A percentile compares a stretch with the other conserved stretches of the same genome.
These are phyloP conservation scores for Dastarcus helophoroides DNA, from an alignment of 2,888 invertebrate species.

Conservation along the genomic window DNA sequence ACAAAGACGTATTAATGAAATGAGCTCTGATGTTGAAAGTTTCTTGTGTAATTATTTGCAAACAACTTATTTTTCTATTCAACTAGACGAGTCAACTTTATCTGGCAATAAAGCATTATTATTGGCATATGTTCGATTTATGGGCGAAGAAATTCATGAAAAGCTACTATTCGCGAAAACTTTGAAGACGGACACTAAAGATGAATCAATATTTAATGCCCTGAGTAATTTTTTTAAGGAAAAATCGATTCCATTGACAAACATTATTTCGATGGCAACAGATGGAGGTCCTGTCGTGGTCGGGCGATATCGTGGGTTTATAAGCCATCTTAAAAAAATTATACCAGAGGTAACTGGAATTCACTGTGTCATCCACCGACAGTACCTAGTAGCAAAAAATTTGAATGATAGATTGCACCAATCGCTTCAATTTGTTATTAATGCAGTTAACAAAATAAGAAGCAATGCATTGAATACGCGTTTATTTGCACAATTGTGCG, in stretches of 20 bases:
- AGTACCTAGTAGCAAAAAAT: constrained; percentile 5
- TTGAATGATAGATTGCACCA: too few species aligned
- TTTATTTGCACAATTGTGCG: constrained; percentile 22
- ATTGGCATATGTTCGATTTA: constrained; percentile 27
- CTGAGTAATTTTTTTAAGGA: constrained; percentile 13
- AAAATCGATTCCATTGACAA: constrained; percentile 19
- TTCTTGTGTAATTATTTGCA: constrained; percentile 24
- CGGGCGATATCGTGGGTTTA: constrained; percentile 25
- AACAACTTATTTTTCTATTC: constrained; percentile 27
- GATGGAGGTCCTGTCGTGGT: constrained; percentile 26
- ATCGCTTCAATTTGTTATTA: constrained; percentile 5
- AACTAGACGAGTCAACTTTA: constrained; percentile 31
- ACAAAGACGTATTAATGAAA: constrained; percentile 16
- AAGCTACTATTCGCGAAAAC: constrained; percentile 26
- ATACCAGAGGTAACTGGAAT: constrained; percentile 7
- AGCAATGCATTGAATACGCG: constrained; percentile 6
- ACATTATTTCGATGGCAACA: constrained; percentile 24
- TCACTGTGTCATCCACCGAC: constrained; percentile 11
- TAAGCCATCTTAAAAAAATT: constrained; percentile 24
- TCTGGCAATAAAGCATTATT: constrained; percentile 26
- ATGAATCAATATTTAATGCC: constrained; percentile 24
- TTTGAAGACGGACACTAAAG: constrained; percentile 30
- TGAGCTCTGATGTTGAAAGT: constrained; percentile 26
- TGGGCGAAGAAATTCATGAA: constrained; percentile 29
- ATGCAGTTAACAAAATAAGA: constrained; percentile 4